Base-by-base conservation (phyloP, 1,140 invertebrate species). In the Drosophila subobscura region DNA sequence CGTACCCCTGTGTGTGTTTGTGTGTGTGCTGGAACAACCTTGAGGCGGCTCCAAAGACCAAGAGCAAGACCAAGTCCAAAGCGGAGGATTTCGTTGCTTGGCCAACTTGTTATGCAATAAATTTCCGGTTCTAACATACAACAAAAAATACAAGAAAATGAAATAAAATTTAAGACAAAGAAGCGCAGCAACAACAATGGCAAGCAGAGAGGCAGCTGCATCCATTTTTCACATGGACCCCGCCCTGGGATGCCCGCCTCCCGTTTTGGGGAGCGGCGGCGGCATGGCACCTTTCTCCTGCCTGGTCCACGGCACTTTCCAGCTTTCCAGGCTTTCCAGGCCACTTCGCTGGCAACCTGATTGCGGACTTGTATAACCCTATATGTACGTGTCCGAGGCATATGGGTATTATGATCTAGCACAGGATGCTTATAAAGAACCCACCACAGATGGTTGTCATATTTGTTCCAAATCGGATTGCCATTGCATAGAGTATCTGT, bases 61-160 rank as follows among this genome's bases (percentile, higher is more conserved):
- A 37, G 33, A 37, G 10, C 50, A 37, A 37, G 33, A 37, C 33
- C 10, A 37, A 37, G 33, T 12, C 33, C 50, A 51, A 49, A 57
- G 23, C 61, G 49, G 59, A 63, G 56, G 63, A 71, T 77, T 78
- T 77, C 74, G 72, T 77, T 64, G 76, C 68, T 75, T 71, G 75
- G 65, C 64, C 83, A 79, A 72, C 83, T 83, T 88, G 84, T 88
- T 88, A 88, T 88, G 83, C 84, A 88, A 88, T 89, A 88, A 88
- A 83, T 88, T 79, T 88, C 83, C 83, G 84, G 84, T 83, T 88
- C 71, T 81, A 77, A 74, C 66, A 53, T 25, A 63, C 61, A 74
- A 70, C 53, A 58, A 55, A 44, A 46, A 67, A 52, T 6, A 37
- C n/a, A 25, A 40, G 23, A 23, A 37, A 20, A 22, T 23, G 10